Evolutionary conservation across 2,797 vertebrate species (phyloP).

Genomic region (Gallinago stenura): DNA sequence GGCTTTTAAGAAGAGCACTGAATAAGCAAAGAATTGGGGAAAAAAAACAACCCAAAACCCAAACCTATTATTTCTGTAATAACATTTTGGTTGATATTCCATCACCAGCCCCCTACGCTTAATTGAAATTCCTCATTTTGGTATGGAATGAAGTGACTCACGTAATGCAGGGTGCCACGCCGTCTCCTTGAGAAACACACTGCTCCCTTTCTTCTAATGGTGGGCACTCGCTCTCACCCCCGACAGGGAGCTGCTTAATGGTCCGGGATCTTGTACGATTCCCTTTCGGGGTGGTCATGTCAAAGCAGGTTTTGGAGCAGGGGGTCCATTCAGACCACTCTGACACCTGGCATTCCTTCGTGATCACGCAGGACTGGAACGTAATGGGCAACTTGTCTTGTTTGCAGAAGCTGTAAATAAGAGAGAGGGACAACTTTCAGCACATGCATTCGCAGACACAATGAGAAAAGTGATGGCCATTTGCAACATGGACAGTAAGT

Average conservation of each 20-base stretch:
- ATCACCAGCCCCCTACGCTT: rapidly evolving
- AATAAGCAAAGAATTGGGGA: not conserved
- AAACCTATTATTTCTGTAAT: not conserved
- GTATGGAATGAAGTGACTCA: conserved; percentile 77
- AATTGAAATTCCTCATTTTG: not conserved
- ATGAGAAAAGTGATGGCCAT: not conserved
- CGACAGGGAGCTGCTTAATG: conserved; percentile 87
- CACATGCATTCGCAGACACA: not conserved
- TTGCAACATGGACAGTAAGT: not conserved
- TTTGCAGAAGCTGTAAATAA: conserved; percentile 86
- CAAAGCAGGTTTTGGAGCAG: conserved; percentile 89
- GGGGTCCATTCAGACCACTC: conserved; percentile 91
- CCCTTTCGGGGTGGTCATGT: conserved; percentile 81
- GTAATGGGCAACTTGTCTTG: conserved; percentile 89
- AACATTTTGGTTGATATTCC: not conserved
- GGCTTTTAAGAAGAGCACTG: not conserved
- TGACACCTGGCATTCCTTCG: conserved; percentile 89
- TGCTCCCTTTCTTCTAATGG: conserved; percentile 85
- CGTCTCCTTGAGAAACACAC: conserved; percentile 85
- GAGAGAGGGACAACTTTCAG: conserved; percentile 38
- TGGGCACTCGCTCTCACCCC: conserved; percentile 85
- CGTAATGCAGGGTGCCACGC: conserved; percentile 86
- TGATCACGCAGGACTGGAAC: conserved; percentile 92
- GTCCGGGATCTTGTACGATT: conserved; percentile 82
- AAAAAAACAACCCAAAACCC: too few relatives aligned